Evolutionary conservation across 2,888 invertebrate species (phyloP).

Genomic region (Stenotaenia linearis): DNA sequence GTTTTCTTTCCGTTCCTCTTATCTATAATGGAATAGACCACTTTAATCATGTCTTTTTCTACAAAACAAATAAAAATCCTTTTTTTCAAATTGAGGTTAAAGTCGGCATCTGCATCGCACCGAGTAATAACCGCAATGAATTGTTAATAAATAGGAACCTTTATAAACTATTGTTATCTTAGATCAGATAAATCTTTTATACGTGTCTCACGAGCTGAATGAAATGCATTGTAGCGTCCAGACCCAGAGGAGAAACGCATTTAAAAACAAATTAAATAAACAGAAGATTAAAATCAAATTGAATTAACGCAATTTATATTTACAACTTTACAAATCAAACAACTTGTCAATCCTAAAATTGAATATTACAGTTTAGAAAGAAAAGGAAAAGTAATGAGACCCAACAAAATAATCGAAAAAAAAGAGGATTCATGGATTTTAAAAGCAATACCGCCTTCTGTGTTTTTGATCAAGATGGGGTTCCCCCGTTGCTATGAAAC

Average conservation of each 20-base stretch:
- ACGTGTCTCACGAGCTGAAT: not conserved
- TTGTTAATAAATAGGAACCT: not conserved
- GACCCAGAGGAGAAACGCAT: not conserved
- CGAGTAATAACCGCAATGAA: not conserved
- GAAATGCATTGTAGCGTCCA: not conserved
- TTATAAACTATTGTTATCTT: not conserved
- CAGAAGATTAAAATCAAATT: not conserved
- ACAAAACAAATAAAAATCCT: not conserved
- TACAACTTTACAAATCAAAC: not conserved
- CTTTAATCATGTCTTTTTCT: not conserved
- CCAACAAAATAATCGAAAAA: not conserved
- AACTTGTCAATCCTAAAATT: not conserved
- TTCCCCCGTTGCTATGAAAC: conserved; percentile 20
- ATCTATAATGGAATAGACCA: not conserved
- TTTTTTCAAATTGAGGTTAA: not conserved
- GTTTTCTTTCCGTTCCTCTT: not conserved
- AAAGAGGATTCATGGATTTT: not conserved
- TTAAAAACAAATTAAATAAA: not conserved
- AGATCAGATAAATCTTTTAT: conserved; percentile 2
- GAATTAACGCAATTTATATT: not conserved
- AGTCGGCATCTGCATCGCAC: not conserved
- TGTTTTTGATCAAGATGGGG: conserved; percentile 1
- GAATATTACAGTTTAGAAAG: not conserved
- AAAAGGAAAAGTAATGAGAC: not conserved
- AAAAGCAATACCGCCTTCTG: not conserved